Conservation (phyloP, 1,140 invertebrate species). For the Hetaerina americana region DNA sequence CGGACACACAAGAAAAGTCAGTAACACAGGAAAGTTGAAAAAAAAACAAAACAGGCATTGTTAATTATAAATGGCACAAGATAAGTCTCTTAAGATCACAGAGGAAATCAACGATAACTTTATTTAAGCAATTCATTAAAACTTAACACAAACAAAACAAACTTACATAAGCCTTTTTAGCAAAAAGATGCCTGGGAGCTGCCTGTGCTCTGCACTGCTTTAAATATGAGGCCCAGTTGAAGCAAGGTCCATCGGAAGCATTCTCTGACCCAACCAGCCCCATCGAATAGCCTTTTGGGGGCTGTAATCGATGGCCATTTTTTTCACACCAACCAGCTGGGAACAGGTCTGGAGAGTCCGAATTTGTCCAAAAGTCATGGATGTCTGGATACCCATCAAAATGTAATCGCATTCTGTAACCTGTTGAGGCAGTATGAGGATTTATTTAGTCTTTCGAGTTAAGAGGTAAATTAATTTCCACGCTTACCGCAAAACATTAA, state of each 20-base stretch:
- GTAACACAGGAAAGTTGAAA: too few species aligned
- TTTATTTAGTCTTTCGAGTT: background rate
- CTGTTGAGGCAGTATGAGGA: constrained; percentile 23
- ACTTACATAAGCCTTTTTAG: constrained; percentile 44
- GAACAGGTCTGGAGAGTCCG: constrained; percentile 81
- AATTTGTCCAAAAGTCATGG: constrained; percentile 91
- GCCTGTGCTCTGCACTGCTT: constrained; percentile 59
- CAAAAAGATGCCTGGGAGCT: constrained; percentile 66
- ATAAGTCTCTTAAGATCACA: too few species aligned
- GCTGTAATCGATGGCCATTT: constrained; percentile 55
- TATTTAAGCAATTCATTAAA: too few species aligned
- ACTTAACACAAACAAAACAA: too few species aligned
- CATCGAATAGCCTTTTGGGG: constrained; percentile 53
- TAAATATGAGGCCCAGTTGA: constrained; percentile 77
- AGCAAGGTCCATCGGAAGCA: constrained; percentile 32
- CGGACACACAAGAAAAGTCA: too few species aligned
- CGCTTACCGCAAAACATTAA: background rate
- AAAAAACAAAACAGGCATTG: too few species aligned
- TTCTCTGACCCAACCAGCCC: constrained; percentile 8
- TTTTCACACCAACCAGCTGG: constrained; percentile 86
- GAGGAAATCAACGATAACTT: too few species aligned
- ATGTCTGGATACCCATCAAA: constrained; percentile 85
- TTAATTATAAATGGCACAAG: too few species aligned
- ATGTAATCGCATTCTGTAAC: constrained; percentile 71
- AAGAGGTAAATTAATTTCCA: background rate